Conservation (phyloP, 2,797 vertebrate genomes). For the Aeoliscus strigatus region DNA sequence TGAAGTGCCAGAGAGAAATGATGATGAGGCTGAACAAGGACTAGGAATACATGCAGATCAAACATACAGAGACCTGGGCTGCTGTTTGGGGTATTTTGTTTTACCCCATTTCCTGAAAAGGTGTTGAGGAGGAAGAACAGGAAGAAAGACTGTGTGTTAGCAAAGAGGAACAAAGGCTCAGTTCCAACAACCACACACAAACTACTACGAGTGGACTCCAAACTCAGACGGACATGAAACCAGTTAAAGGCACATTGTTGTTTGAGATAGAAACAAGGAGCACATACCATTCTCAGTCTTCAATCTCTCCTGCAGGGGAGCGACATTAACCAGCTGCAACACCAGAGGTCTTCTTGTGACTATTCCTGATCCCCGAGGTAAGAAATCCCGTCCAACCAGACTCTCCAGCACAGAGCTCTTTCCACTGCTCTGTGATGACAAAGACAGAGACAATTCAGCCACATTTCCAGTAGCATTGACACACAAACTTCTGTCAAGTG, state of each 20-base stretch:
- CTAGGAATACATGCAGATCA: constrained; percentile 40
- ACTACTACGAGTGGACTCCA: constrained; percentile 1
- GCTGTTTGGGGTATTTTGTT: constrained; percentile 71
- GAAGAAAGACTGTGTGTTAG: constrained; percentile 51
- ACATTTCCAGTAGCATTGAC: neutral
- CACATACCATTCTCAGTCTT: constrained; percentile 68
- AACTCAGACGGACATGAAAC: constrained; percentile 3
- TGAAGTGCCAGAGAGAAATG: constrained; percentile 14
- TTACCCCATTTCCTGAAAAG: constrained; percentile 69
- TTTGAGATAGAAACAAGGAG: neutral
- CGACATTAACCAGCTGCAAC: constrained; percentile 77
- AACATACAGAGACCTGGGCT: constrained; percentile 72
- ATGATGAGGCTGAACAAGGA: constrained; percentile 15
- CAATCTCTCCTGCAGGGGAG: constrained; percentile 65
- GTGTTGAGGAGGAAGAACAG: constrained; percentile 35
- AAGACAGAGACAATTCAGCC: constrained; percentile 8
- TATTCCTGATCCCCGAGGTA: constrained; percentile 80
- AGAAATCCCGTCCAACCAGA: constrained; percentile 78
- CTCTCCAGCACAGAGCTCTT: constrained; percentile 84
- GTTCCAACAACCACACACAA: constrained; percentile 2
- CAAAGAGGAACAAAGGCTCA: constrained; percentile 18
- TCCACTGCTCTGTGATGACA: constrained; percentile 77
- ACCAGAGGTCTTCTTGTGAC: constrained; percentile 82
- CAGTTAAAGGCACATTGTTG: neutral
- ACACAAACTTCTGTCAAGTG: too few relatives aligned